phyloP scores from a whole-genome alignment of 2,888 invertebrate species.

The Incurvaria masculella region DNA sequence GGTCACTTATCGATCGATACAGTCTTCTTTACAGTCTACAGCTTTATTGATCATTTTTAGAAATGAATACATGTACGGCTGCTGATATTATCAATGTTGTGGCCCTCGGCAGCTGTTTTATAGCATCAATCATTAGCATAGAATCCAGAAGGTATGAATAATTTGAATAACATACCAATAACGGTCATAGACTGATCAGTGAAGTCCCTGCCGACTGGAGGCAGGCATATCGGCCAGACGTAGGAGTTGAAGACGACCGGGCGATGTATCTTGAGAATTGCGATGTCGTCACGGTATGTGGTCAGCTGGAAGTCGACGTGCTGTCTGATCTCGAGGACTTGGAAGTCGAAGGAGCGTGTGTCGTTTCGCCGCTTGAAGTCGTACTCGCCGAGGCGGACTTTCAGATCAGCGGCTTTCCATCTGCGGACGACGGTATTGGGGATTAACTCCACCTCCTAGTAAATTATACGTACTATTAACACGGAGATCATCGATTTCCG shows the following conservation, averaged over 20 bases:
- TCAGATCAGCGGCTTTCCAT: constrained; percentile 57
- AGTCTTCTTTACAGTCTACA: no score
- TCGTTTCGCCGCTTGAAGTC: constrained; percentile 67
- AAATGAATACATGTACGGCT: no score
- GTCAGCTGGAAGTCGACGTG: constrained; percentile 66
- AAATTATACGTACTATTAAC: no score
- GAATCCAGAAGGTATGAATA: no score
- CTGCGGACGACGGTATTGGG: constrained; percentile 37
- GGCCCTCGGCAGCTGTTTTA: no score
- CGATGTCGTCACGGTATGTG: constrained; percentile 75
- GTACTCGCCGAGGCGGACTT: constrained; percentile 78
- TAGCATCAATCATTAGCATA: no score
- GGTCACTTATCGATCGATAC: no score
- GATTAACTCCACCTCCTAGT: no score
- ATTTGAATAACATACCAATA: no score
- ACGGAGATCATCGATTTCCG: no score
- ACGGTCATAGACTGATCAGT: constrained; percentile 63
- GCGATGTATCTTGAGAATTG: constrained; percentile 64
- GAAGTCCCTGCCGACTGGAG: constrained; percentile 59
- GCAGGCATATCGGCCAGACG: constrained; percentile 83
- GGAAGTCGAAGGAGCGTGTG: constrained; percentile 67
- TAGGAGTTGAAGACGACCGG: constrained; percentile 71
- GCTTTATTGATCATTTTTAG: no score
- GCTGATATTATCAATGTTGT: no score
- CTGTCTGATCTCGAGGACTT: constrained; percentile 60